Evolutionary conservation across 2,888 invertebrate genomes (phyloP).

Genomic region (Drosophila leonis): DNA sequence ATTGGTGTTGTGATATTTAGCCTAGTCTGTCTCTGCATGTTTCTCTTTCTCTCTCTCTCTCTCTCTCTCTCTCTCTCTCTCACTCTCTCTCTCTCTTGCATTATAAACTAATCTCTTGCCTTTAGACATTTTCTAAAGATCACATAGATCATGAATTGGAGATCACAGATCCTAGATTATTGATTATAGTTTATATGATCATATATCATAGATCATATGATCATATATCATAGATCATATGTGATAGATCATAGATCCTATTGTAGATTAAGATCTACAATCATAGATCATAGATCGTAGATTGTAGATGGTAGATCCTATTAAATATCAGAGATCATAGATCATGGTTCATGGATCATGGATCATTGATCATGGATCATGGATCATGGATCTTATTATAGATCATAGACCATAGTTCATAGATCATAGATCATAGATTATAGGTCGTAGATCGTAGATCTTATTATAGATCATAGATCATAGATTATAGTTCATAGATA

Average conservation of each 20-base stretch:
- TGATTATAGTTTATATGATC: neutral
- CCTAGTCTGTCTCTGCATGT: too few relatives aligned
- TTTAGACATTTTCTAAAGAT: neutral
- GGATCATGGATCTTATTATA: neutral
- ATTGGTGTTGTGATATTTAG: neutral
- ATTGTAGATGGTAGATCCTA: neutral
- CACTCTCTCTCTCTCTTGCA: too few relatives aligned
- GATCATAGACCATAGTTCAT: neutral
- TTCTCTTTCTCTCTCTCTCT: too few relatives aligned
- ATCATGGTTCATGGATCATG: neutral
- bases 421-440: neutral
- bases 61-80: too few relatives aligned
- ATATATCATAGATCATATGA: neutral
- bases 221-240: neutral
- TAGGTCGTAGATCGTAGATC: too few relatives aligned
- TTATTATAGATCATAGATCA: neutral
- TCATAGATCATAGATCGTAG: neutral
- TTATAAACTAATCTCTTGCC: too few relatives aligned
- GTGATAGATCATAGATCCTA: neutral
- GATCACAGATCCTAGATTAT: neutral
- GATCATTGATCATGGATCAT: neutral
- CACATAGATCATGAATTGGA: too few relatives aligned
- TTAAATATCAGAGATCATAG: neutral
- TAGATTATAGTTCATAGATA: neutral
- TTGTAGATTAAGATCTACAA: too few relatives aligned